Conservation (phyloP, 2,113 vertebrate genomes). For the Campylomormyrus tamandua region DNA sequence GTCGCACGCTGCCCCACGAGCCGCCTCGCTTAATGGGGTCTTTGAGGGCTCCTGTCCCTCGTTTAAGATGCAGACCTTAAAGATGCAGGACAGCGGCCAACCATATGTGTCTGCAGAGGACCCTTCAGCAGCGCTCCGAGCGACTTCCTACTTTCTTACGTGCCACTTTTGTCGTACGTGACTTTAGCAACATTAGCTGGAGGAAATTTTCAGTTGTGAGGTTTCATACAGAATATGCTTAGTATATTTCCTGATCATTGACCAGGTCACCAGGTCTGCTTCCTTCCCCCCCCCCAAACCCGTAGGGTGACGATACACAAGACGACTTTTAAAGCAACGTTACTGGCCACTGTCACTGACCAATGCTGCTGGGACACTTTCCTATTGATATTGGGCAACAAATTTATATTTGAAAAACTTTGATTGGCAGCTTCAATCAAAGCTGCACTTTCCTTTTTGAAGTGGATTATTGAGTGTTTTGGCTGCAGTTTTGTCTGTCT, state of each 20-base stretch:
- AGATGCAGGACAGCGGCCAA: neutral
- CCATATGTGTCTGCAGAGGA: neutral
- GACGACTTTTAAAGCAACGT: no score
- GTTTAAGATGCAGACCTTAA: constrained; percentile 12
- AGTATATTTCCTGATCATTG: neutral
- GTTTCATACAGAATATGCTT: neutral
- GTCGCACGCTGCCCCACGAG: constrained; percentile 18
- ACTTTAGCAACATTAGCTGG: neutral
- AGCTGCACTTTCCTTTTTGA: neutral
- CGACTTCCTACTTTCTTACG: neutral
- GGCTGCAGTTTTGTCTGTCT: neutral
- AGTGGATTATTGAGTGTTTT: neutral
- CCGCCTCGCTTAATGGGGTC: constrained; percentile 22
- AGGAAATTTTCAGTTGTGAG: neutral
- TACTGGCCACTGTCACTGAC: neutral
- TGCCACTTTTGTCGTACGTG: neutral
- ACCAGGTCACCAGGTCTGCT: neutral
- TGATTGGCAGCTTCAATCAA: neutral
- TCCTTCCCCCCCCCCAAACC: no score
- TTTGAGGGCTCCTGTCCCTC: constrained; percentile 9
- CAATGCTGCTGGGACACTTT: neutral
- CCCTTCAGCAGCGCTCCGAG: neutral
- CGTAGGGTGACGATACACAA: no score
- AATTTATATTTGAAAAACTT: neutral
- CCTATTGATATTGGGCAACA: neutral